Conservation (phyloP, 2,113 vertebrate species). For the Tragelaphus strepsiceros region DNA sequence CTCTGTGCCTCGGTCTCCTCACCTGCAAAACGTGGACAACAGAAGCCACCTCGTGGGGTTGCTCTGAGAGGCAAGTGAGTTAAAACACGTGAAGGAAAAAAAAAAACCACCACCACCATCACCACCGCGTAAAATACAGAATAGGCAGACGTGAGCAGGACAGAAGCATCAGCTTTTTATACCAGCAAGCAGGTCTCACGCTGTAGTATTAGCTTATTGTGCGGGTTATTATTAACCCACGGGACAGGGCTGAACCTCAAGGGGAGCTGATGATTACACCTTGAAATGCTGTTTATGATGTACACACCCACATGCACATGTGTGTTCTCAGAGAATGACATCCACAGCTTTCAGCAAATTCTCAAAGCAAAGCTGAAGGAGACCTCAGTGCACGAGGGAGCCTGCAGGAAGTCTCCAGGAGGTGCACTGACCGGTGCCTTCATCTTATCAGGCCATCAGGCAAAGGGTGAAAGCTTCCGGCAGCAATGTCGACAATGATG, state of each 20-base stretch:
- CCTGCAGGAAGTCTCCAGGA: neutral
- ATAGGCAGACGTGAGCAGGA: accelerated
- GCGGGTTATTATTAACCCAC: neutral
- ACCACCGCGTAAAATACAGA: neutral
- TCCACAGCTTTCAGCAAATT: neutral
- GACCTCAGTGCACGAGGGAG: neutral
- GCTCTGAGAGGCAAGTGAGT: neutral
- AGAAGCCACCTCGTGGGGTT: neutral
- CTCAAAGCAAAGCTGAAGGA: neutral
- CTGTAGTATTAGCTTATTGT: accelerated
- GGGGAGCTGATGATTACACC: neutral
- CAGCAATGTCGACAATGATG: neutral
- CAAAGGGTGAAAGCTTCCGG: neutral
- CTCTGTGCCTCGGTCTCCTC: neutral
- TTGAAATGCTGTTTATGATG: neutral
- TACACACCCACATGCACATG: accelerated
- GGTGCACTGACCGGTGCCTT: neutral
- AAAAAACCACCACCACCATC: neutral
- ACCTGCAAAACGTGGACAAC: neutral
- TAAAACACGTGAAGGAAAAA: neutral
- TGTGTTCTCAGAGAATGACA: neutral
- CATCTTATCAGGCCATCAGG: neutral
- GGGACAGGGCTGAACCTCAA: neutral
- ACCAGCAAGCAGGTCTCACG: neutral
- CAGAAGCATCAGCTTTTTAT: neutral